Conservation (phyloP, 1,140 invertebrate genomes). For the Onthophagus taurus region DNA sequence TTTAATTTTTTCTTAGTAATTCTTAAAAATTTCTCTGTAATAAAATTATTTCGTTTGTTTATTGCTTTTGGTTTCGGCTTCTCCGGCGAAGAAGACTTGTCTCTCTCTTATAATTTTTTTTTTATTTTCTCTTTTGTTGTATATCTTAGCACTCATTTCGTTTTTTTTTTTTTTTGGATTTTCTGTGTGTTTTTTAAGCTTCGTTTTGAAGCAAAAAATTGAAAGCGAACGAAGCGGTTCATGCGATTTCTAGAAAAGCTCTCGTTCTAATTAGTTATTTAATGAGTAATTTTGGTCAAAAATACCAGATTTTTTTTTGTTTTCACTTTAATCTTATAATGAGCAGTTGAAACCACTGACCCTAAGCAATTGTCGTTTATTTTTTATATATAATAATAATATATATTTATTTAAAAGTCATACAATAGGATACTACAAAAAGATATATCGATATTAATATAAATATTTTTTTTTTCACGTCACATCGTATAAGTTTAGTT, state of each 20-base stretch:
- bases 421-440: conserved; percentile 38
- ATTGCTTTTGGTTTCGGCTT: conserved; percentile 38
- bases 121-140: conserved; percentile 1
- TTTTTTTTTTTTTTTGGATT: background rate
- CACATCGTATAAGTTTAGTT: too few species aligned
- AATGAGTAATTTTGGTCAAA: background rate
- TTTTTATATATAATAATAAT: too few species aligned
- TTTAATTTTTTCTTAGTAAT: background rate
- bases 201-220: background rate
- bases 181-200: background rate
- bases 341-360: conserved; percentile 34
- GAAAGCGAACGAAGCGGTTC: background rate
- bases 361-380: conserved; percentile 35
- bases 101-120: conserved; percentile 10
- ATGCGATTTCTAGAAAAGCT: background rate
- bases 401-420: too few species aligned
- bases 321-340: conserved; percentile 20
- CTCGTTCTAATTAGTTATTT: background rate
- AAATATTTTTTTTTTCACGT: conserved; percentile 31
- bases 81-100: conserved; percentile 39
- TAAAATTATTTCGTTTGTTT: conserved; percentile 30
- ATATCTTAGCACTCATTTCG: background rate
- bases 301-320: background rate
- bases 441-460: conserved; percentile 36
- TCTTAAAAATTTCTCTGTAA: background rate